Conservation (phyloP, 2,113 vertebrate species). For the Phoxinus phoxinus region DNA sequence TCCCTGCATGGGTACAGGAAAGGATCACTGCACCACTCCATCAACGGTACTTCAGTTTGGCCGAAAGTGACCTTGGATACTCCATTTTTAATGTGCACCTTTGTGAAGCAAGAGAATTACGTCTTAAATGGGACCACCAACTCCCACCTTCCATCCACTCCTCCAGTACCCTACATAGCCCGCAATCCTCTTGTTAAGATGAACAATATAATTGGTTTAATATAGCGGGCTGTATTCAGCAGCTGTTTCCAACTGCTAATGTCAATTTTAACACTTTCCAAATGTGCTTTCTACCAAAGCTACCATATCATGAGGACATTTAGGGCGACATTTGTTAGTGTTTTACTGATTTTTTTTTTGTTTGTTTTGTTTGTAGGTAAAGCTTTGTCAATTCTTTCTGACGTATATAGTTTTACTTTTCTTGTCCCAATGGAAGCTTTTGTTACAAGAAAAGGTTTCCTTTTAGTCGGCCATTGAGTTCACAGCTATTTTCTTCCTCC, state of each 20-base stretch:
- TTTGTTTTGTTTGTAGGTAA: neutral
- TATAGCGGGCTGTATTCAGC: neutral
- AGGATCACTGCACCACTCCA: slow-evolving; percentile 28
- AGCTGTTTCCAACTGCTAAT: neutral
- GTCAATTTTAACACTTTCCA: neutral
- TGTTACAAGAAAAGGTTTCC: slow-evolving; percentile 5
- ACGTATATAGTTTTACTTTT: neutral
- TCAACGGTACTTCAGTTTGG: neutral
- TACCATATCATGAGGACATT: neutral
- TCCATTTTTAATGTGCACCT: slow-evolving; percentile 21
- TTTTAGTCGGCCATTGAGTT: slow-evolving; percentile 19
- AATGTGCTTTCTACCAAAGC: neutral
- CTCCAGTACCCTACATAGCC: neutral
- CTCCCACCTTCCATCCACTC: neutral
- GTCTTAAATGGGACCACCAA: neutral
- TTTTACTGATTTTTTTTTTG: neutral
- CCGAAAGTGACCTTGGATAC: slow-evolving; percentile 8
- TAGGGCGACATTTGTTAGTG: neutral
- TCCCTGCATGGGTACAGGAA: slow-evolving; percentile 44
- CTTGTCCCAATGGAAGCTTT: slow-evolving; percentile 2
- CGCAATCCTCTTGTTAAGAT: neutral
- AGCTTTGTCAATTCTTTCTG: neutral
- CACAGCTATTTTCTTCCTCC: slow-evolving; percentile 3
- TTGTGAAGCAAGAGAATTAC: neutral
- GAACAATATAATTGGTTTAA: neutral